Conservation (phyloP, 2,113 vertebrate species). For the Lates calcarifer region DNA sequence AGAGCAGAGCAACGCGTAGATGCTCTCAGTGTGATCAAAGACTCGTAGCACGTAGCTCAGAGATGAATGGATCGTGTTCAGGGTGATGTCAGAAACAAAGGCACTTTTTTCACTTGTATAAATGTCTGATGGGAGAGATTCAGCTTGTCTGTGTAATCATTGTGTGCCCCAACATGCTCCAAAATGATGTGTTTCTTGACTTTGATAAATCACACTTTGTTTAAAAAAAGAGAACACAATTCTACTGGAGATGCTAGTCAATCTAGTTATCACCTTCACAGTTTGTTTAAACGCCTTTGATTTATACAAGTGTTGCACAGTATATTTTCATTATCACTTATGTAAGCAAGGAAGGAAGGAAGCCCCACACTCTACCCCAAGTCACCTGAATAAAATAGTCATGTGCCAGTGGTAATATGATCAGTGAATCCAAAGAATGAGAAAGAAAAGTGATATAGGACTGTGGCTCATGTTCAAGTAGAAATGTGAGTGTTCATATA, state of each 20-base stretch:
- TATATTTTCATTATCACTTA: not conserved
- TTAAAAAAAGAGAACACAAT: not conserved
- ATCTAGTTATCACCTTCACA: not conserved
- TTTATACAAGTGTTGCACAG: not conserved
- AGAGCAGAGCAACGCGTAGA: constrained; percentile 2
- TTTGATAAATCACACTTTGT: not conserved
- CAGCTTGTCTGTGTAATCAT: not conserved
- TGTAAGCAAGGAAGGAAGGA: not conserved
- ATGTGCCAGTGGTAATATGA: not conserved
- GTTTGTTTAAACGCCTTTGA: not conserved
- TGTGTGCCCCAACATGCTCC: not conserved
- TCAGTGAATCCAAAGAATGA: not conserved
- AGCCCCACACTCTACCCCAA: not conserved
- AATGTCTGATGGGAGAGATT: not conserved
- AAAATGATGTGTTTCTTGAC: not conserved
- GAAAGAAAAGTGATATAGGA: not conserved
- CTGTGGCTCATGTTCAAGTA: constrained; percentile 8
- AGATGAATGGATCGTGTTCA: constrained; percentile 16
- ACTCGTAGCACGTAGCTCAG: constrained; percentile 11
- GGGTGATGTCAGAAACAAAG: constrained; percentile 34
- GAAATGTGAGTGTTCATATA: not conserved
- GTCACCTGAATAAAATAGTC: not conserved
- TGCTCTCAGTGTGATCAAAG: constrained; percentile 61
- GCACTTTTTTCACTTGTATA: not conserved
- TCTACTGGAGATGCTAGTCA: not conserved